Evolutionary conservation across 2,113 vertebrate species (phyloP).

Genomic region (Xenopus laevis): DNA sequence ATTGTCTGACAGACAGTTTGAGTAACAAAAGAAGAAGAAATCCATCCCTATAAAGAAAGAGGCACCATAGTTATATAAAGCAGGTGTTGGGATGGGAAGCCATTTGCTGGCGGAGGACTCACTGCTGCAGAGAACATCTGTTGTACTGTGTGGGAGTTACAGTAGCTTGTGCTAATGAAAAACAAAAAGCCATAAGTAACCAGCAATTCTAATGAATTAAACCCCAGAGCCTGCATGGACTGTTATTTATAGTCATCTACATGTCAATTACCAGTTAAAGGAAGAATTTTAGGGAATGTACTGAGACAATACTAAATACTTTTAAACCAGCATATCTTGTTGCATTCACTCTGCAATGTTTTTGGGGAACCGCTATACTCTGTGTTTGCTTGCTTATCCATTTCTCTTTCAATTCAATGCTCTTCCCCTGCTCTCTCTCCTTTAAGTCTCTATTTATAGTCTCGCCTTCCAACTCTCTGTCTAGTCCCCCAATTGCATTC

Average conservation of each 20-base stretch:
- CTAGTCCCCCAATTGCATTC: too few relatives aligned
- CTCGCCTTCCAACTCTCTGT: too few relatives aligned
- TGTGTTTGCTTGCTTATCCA: too few relatives aligned
- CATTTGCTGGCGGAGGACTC: conserved; percentile 24
- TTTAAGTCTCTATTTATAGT: too few relatives aligned
- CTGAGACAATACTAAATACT: too few relatives aligned
- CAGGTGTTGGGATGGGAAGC: conserved; percentile 10
- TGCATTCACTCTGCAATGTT: too few relatives aligned
- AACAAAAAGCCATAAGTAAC: conserved; percentile 14
- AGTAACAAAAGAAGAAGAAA: not conserved
- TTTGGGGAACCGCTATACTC: too few relatives aligned
- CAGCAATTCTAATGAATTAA: conserved; percentile 17
- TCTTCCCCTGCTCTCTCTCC: too few relatives aligned
- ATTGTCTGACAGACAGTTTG: not conserved
- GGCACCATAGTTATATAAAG: not conserved
- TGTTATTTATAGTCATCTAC: conserved; percentile 6
- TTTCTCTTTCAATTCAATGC: too few relatives aligned
- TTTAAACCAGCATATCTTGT: too few relatives aligned
- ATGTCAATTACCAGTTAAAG: too few relatives aligned
- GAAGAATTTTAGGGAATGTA: too few relatives aligned
- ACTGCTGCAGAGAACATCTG: conserved; percentile 41
- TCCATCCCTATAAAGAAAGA: not conserved
- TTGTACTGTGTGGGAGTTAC: conserved; percentile 34
- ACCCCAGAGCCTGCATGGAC: not conserved
- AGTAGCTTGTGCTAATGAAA: conserved; percentile 40